A percentile compares a stretch with the other conserved stretches of the same genome.
phyloP scores from a whole-genome alignment of 2,113 vertebrate genomes.

The Edolisoma coerulescens region DNA sequence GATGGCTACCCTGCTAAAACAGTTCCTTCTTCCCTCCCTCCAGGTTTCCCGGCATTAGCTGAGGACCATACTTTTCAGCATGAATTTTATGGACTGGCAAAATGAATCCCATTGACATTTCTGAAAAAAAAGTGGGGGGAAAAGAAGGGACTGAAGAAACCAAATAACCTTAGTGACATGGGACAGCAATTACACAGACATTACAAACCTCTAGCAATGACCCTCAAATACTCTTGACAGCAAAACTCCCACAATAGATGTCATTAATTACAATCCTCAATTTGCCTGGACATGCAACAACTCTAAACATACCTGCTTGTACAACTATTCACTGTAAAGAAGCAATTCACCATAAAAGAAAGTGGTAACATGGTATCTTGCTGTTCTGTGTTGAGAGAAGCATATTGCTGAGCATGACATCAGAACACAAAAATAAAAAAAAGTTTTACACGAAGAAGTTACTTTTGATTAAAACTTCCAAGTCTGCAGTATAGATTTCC shows the following conservation, averaged over 20 bases:
- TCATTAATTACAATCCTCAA: not conserved
- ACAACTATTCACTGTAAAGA: not conserved
- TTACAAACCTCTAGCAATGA: not conserved
- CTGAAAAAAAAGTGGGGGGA: not conserved
- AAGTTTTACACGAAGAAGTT: not conserved
- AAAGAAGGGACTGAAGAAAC: not conserved
- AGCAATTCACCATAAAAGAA: not conserved
- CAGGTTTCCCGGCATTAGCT: not conserved
- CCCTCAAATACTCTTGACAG: not conserved
- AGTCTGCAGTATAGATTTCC: not conserved
- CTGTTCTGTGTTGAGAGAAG: not conserved
- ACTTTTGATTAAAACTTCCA: not conserved
- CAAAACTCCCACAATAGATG: not conserved
- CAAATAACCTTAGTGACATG: not conserved
- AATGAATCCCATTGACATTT: not conserved
- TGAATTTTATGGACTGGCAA: not conserved
- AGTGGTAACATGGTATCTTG: not conserved
- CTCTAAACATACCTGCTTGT: not conserved
- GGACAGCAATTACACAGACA: not conserved
- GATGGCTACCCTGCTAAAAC: not conserved
- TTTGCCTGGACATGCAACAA: not conserved
- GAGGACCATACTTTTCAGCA: not conserved
- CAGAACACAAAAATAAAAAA: not conserved
- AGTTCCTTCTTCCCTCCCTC: not conserved
- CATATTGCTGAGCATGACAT: not conserved